Evolutionary conservation across 2,113 vertebrate species (phyloP).

Genomic region (Formicarius rufipectus): DNA sequence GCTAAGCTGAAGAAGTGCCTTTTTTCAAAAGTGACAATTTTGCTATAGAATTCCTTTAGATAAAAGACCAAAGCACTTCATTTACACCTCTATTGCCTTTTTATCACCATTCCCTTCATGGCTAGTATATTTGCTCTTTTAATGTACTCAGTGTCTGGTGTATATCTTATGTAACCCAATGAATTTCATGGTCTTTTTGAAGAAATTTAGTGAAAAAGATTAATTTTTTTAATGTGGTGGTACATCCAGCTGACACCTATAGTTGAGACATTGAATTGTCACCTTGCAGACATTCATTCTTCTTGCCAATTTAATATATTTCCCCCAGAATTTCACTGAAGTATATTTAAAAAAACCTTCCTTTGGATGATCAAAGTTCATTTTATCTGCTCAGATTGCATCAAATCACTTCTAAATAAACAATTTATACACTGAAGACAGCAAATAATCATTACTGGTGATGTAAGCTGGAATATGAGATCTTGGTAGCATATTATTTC

Average conservation of each 20-base stretch:
- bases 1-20: neutral
- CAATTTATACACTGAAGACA: neutral
- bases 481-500: neutral
- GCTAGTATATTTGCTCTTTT: neutral
- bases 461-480: neutral
- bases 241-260: neutral
- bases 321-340: neutral
- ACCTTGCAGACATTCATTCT: neutral
- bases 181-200: conserved; percentile 38
- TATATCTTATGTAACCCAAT: neutral
- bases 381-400: neutral
- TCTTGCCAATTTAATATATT: neutral
- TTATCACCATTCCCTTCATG: neutral
- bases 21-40: neutral
- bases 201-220: neutral
- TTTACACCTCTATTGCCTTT: conserved; percentile 6
- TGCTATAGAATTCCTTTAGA: neutral
- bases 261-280: neutral
- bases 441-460: neutral
- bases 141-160: neutral
- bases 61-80: neutral
- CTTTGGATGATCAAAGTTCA: neutral
- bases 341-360: neutral
- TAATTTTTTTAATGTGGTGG: neutral
- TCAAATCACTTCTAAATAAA: neutral